Evolutionary conservation across 2,113 vertebrate species (phyloP).

Genomic region (Prionailurus bengalensis): DNA sequence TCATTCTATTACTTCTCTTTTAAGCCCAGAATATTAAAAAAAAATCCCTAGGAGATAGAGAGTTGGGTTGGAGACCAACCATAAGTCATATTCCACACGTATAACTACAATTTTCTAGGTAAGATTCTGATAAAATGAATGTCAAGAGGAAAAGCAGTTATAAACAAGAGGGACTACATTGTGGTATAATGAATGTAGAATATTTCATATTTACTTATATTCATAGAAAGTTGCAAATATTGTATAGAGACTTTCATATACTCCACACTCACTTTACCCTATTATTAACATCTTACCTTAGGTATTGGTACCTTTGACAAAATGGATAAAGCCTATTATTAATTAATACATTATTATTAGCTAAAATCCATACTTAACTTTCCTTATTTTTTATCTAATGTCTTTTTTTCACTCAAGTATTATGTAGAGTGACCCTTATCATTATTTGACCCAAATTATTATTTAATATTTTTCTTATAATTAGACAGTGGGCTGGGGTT

Average conservation of each 20-base stretch:
- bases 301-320: neutral
- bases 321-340: neutral
- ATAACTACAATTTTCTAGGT: neutral
- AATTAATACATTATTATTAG: neutral
- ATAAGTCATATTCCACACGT: neutral
- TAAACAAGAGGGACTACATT: neutral
- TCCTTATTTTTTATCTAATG: neutral
- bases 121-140: constrained; percentile 39
- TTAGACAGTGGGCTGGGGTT: neutral
- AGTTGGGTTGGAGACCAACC: neutral
- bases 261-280: fast-evolving
- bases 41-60: neutral
- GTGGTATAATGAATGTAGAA: neutral
- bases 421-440: neutral
- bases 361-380: neutral
- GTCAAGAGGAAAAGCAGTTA: neutral
- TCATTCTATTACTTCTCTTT: neutral
- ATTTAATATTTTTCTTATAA: neutral
- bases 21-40: neutral
- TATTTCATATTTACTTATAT: neutral
- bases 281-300: neutral
- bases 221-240: neutral
- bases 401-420: neutral
- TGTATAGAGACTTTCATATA: neutral
- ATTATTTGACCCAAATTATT: neutral